Base-by-base conservation (phyloP, 2,888 invertebrate species). In the Coelinius sp. region DNA sequence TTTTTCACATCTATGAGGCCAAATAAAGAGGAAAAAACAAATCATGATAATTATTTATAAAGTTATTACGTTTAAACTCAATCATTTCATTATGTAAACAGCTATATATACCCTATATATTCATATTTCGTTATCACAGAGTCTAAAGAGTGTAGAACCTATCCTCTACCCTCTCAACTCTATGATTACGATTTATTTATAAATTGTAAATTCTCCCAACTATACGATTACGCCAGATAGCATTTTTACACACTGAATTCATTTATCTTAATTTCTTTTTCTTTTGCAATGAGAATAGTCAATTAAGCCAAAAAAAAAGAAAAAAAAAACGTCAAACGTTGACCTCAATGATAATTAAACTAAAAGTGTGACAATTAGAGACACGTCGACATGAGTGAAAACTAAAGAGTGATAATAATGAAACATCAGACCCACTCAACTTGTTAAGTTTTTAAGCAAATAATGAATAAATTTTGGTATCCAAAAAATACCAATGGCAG, bases 201-300 rank as follows among this genome's bases (percentile, higher is more conserved):
- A 53, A 53, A 53, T 53, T 25, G 53, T 27, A 25, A n/a, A 53
- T 27, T 53, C 24, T 52, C 12, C 53, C 53, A 53, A 53, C 53
- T 53, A 53, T 53, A 53, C 25, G 53, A 53, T 53, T 53, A 53
- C 53, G 12, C 53, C 53, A 53, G 53, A 53, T 25, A 53, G 53
- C 53, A 53, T 53, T 14, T 53, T 27, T n/a, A 52, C 22, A 53
- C 27, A 53, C 14, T 53, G 6, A 53, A 25, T 53, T 59, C 14
- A 59, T 59, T 31, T 8, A 59, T 59, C 31, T 59, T 17, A 20
- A 35, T 8, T 17, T 59, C 17, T 17, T 59, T 59, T n/a, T 17
- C 31, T 31, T 59, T n/a, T n/a, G n/a, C 35, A 59, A 59, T 31
- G 4, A 20, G 31, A 59, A 59, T 59, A 17, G 59, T 59, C 59